Percentiles rank a stretch among this genome's conserved stretches.
Evolutionary conservation across 2,797 vertebrate genomes (phyloP).

Genomic region (Alauda arvensis): DNA sequence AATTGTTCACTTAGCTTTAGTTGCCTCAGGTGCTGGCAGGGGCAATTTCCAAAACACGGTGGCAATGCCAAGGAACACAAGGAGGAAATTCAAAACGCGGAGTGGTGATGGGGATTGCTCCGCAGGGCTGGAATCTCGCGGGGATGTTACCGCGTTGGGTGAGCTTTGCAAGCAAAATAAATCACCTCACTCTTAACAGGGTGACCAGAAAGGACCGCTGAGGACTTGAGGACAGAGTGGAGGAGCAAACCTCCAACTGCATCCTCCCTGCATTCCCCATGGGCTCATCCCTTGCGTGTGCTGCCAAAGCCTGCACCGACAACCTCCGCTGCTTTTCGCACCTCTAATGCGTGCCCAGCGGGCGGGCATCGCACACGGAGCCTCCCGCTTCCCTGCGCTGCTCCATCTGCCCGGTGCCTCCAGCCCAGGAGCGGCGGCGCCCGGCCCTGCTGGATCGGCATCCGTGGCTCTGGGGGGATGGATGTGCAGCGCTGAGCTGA

Average conservation of each 20-base stretch:
- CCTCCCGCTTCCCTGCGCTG: background rate
- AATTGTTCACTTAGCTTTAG: background rate
- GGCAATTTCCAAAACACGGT: background rate
- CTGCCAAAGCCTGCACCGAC: background rate
- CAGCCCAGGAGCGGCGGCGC: background rate
- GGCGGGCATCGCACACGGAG: background rate
- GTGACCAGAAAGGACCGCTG: fast-evolving
- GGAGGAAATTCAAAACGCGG: background rate
- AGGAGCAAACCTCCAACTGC: fast-evolving
- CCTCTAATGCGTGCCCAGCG: background rate
- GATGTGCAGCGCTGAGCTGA: conserved; percentile 50
- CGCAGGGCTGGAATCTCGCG: background rate
- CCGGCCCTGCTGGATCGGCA: background rate
- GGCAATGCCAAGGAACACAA: background rate
- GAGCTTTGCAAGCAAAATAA: background rate
- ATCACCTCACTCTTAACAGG: background rate
- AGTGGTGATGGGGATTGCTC: fast-evolving
- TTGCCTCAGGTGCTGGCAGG: background rate
- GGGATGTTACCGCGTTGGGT: fast-evolving
- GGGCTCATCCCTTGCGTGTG: fast-evolving
- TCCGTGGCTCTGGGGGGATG: conserved; percentile 48
- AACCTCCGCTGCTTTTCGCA: background rate
- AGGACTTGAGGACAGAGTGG: fast-evolving
- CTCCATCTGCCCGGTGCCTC: background rate
- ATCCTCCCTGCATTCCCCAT: fast-evolving